Conservation (phyloP, 92 coral and sea anemone genomes). For the Epizoanthus fatuus region DNA sequence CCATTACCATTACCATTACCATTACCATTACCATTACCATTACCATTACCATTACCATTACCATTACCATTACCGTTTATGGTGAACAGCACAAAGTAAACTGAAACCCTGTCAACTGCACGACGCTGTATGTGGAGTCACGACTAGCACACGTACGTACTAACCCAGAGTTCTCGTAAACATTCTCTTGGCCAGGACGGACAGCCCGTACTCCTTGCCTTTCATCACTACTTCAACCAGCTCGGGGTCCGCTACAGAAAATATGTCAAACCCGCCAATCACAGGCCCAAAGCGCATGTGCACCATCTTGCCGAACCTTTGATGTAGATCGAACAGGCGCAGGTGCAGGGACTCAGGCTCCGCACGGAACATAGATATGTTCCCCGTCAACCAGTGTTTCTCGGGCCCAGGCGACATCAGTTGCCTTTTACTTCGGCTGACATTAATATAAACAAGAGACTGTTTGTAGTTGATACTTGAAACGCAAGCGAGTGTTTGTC, state of each 20-base stretch:
- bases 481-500: too few relatives aligned
- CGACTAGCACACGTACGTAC: not conserved
- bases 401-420: slow-evolving; percentile 22
- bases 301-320: slow-evolving; percentile 25
- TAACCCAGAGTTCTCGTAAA: slow-evolving; percentile 34
- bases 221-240: slow-evolving; percentile 22
- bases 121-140: too few relatives aligned
- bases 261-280: slow-evolving; percentile 33
- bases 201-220: slow-evolving; percentile 35
- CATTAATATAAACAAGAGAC: not conserved
- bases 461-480: too few relatives aligned
- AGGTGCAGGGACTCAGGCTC: slow-evolving; percentile 33
- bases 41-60: too few relatives aligned
- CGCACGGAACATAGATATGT: slow-evolving; percentile 29
- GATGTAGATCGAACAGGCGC: slow-evolving; percentile 29
- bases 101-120: too few relatives aligned
- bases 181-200: slow-evolving; percentile 26
- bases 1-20: too few relatives aligned
- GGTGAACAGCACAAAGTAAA: too few relatives aligned
- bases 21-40: too few relatives aligned
- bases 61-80: too few relatives aligned
- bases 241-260: slow-evolving; percentile 34
- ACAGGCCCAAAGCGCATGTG: slow-evolving; percentile 44
- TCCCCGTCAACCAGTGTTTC: slow-evolving; percentile 38
- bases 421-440: not conserved